These are phyloP conservation scores for Sarotherodon lohbergeri DNA, from an alignment of 2,113 vertebrate species.

Conservation along the genomic window DNA sequence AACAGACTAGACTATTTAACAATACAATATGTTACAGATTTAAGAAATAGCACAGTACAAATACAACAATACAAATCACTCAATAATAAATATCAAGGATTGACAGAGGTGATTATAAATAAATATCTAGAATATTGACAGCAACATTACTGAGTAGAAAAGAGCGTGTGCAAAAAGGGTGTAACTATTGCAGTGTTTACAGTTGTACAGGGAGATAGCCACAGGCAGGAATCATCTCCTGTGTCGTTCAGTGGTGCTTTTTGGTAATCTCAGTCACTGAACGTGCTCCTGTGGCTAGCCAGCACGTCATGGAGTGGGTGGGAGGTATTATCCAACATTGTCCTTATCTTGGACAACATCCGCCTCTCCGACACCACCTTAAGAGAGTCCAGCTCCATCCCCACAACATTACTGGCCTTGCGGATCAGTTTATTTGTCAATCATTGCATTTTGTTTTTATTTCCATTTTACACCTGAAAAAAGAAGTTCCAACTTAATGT, in stretches of 20 bases:
- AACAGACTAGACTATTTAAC: background rate
- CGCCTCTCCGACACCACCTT: background rate
- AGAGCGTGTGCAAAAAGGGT: background rate
- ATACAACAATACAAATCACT: background rate
- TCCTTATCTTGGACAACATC: background rate
- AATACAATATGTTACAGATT: background rate
- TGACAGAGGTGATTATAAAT: background rate
- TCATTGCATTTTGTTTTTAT: background rate
- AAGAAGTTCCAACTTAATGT: rapidly evolving
- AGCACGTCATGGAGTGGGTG: background rate
- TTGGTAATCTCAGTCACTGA: background rate
- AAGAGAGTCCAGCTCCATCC: background rate
- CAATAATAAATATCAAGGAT: background rate
- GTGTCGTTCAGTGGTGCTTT: background rate
- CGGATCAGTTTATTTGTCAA: rapidly evolving
- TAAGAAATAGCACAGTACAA: background rate
- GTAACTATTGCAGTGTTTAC: background rate
- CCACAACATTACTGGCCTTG: rapidly evolving
- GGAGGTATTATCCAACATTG: background rate
- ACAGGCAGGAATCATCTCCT: background rate
- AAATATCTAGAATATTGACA: background rate
- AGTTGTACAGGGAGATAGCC: background rate
- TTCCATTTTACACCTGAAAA: background rate
- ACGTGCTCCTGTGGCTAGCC: background rate
- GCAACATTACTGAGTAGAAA: background rate